Evolutionary conservation across 2,888 invertebrate species (phyloP).

Genomic region (Vanessa cardui): DNA sequence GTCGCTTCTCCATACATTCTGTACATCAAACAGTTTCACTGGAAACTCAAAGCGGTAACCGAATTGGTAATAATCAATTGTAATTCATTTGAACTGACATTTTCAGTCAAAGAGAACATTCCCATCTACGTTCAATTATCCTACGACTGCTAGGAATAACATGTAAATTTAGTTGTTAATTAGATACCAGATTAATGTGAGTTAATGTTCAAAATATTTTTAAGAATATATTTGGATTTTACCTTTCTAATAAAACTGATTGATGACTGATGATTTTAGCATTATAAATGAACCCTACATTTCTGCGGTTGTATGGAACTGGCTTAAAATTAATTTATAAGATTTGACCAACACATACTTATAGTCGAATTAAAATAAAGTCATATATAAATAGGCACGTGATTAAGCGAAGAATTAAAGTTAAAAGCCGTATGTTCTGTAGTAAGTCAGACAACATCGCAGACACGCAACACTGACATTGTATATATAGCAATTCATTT

Average conservation of each 20-base stretch:
- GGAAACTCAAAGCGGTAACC: conserved; percentile 8
- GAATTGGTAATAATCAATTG: conserved; percentile 11
- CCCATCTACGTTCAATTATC: not conserved
- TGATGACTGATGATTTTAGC: too few species aligned
- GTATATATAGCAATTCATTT: conserved; percentile 76
- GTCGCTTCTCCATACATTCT: conserved; percentile 1
- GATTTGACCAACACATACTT: too few species aligned
- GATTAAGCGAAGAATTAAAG: conserved; percentile 4
- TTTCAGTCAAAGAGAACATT: conserved; percentile 6
- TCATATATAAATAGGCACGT: not conserved
- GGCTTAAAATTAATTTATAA: too few species aligned
- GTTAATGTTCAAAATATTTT: too few species aligned
- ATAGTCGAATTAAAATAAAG: too few species aligned
- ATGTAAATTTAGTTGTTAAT: not conserved
- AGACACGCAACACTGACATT: conserved; percentile 61
- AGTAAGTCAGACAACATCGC: conserved; percentile 45
- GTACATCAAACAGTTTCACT: not conserved
- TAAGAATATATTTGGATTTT: too few species aligned
- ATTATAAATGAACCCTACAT: too few species aligned
- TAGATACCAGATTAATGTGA: not conserved
- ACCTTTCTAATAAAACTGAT: too few species aligned
- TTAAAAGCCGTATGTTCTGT: not conserved
- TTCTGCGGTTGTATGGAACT: too few species aligned
- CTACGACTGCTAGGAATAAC: not conserved
- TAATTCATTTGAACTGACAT: conserved; percentile 12